Conservation (phyloP, 23 tunicate genomes). For the Ciona savignyi region DNA sequence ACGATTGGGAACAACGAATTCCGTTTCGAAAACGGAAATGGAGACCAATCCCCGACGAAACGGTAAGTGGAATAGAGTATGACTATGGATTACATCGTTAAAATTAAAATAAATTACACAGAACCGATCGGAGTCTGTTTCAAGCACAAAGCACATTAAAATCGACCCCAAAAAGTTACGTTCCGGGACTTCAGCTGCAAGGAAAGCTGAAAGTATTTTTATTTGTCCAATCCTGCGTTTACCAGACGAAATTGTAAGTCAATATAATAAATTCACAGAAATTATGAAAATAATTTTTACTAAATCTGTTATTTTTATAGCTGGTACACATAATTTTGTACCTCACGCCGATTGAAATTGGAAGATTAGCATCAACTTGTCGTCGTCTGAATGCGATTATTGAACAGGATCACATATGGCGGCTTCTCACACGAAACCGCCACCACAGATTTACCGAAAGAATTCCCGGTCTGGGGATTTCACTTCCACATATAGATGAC, state of each 20-base stretch:
- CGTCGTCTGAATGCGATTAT: constrained; percentile 30
- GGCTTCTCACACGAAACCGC: constrained; percentile 32
- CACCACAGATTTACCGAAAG: constrained; percentile 40
- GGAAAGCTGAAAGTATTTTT: neutral
- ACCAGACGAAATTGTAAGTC: constrained; percentile 31
- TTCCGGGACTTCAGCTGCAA: neutral
- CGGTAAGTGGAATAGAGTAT: neutral
- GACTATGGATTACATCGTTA: too few relatives aligned
- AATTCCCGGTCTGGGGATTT: neutral
- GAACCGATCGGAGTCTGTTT: too few relatives aligned
- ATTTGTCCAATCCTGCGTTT: constrained; percentile 1
- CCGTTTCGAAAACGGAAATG: constrained; percentile 18
- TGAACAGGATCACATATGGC: constrained; percentile 67
- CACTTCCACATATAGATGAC: constrained; percentile 9
- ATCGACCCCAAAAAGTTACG: neutral
- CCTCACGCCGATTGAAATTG: constrained; percentile 49
- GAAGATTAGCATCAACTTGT: constrained; percentile 54
- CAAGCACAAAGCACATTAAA: neutral
- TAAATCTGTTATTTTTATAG: constrained; percentile 11
- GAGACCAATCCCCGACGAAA: constrained; percentile 3
- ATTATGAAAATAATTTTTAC: neutral
- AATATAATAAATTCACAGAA: neutral
- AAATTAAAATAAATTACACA: too few relatives aligned
- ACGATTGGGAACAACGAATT: neutral
- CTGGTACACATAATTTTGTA: constrained; percentile 40